phyloP scores from a whole-genome alignment of 1,140 invertebrate species.

The Lepidotrigona ventralis region DNA sequence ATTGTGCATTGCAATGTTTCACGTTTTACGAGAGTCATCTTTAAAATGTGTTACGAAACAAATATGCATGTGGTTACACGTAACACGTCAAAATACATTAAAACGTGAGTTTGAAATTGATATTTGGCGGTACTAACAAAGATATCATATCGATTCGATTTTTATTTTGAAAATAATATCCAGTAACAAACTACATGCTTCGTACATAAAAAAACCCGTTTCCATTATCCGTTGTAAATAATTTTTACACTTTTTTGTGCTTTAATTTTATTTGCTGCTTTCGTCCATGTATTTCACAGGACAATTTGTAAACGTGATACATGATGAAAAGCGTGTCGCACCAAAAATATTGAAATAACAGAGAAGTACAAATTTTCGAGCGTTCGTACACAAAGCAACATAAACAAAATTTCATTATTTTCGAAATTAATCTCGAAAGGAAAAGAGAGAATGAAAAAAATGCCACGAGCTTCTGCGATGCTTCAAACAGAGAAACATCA shows the following conservation, averaged over 20 bases:
- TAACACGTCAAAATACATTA: background rate
- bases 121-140: background rate
- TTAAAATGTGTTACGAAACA: background rate
- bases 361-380: background rate
- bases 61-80: background rate
- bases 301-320: background rate
- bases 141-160: background rate
- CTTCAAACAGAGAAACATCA: no score
- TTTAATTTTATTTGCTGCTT: background rate
- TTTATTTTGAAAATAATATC: background rate
- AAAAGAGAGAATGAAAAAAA: no score
- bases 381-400: background rate
- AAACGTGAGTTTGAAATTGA: background rate
- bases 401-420: background rate
- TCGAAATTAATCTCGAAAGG: background rate
- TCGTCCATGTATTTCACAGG: background rate
- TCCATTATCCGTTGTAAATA: background rate
- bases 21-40: background rate
- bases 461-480: no score
- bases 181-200: background rate
- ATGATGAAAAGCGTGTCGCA: background rate
- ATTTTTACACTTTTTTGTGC: background rate
- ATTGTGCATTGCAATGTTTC: background rate
- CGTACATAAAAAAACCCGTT: background rate
- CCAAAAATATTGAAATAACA: background rate